phyloP scores from a whole-genome alignment of 2,888 invertebrate genomes.

The Cordilura impudica region DNA sequence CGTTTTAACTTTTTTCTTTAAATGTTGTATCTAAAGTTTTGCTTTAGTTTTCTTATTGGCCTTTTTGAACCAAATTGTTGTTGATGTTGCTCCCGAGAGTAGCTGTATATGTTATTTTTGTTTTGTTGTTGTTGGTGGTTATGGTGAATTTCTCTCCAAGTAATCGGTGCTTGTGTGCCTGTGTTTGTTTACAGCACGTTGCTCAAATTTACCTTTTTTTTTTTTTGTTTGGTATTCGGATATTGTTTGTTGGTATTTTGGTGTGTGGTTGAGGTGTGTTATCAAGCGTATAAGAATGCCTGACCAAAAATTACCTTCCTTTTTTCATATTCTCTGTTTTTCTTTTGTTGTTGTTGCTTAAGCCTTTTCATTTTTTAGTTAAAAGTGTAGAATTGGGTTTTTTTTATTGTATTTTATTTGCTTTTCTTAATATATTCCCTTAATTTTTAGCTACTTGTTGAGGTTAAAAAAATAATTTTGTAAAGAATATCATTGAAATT shows the following conservation, averaged over 20 bases:
- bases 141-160: slow-evolving; percentile 54
- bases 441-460: slow-evolving; percentile 40
- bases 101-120: slow-evolving; percentile 11
- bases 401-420: slow-evolving; percentile 20
- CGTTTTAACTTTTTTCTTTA: slow-evolving; percentile 50
- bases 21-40: slow-evolving; percentile 26
- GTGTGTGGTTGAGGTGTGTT: slow-evolving; percentile 67
- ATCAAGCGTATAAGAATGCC: slow-evolving; percentile 69
- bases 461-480: slow-evolving; percentile 35
- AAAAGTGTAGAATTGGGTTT: slow-evolving; percentile 16
- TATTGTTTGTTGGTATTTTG: slow-evolving; percentile 64
- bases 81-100: slow-evolving; percentile 26
- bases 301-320: slow-evolving; percentile 67
- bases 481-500: slow-evolving; percentile 40
- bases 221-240: slow-evolving; percentile 56
- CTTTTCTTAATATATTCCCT: slow-evolving; percentile 31
- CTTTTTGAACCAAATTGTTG: slow-evolving; percentile 19
- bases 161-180: slow-evolving; percentile 30
- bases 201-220: slow-evolving; percentile 47
- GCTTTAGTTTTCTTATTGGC: slow-evolving; percentile 58
- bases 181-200: slow-evolving; percentile 58
- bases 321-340: slow-evolving; percentile 27
- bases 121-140: slow-evolving; percentile 31
- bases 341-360: background rate
- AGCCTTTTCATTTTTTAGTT: slow-evolving; percentile 12